phyloP scores from a whole-genome alignment of 2,888 invertebrate genomes.

The Brachyopa scutellaris region DNA sequence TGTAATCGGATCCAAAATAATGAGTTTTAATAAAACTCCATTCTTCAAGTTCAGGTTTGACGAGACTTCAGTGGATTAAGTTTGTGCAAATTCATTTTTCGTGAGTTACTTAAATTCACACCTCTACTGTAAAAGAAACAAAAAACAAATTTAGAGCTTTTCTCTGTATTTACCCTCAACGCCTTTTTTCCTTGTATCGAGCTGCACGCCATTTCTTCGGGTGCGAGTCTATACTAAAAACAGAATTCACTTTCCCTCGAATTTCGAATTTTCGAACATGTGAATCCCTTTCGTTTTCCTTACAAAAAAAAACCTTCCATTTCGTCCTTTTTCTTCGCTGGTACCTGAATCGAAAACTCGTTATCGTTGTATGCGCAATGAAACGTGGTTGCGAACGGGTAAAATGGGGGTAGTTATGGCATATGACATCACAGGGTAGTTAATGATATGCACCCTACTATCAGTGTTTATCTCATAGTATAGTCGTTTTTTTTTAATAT shows the following conservation, averaged over 20 bases:
- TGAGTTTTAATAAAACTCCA: too few relatives aligned
- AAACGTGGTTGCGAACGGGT: conserved; percentile 23
- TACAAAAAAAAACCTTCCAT: background rate
- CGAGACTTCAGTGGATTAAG: too few relatives aligned
- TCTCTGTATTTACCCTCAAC: too few relatives aligned
- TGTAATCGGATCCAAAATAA: too few relatives aligned
- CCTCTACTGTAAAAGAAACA: too few relatives aligned
- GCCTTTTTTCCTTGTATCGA: too few relatives aligned
- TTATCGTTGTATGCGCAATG: conserved; percentile 46
- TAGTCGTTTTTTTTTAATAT: conserved; percentile 39
- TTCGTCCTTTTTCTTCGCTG: background rate
- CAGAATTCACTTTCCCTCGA: background rate
- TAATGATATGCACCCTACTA: conserved; percentile 75
- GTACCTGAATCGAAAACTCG: conserved; percentile 57
- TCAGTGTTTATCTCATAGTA: conserved; percentile 63
- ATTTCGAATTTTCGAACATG: conserved; percentile 45
- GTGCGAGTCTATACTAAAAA: conserved; percentile 12
- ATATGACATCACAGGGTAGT: conserved; percentile 65
- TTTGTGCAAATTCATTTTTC: too few relatives aligned
- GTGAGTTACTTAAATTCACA: too few relatives aligned
- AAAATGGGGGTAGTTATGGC: conserved; percentile 39
- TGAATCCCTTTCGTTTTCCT: conserved; percentile 10
- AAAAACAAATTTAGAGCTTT: too few relatives aligned
- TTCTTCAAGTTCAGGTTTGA: too few relatives aligned
- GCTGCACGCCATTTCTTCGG: too few relatives aligned